Percentiles rank a stretch among this genome's conserved stretches.
These are phyloP conservation scores for Troides oblongomaculatus DNA, from an alignment of 2,888 invertebrate species.

Conservation along the genomic window DNA sequence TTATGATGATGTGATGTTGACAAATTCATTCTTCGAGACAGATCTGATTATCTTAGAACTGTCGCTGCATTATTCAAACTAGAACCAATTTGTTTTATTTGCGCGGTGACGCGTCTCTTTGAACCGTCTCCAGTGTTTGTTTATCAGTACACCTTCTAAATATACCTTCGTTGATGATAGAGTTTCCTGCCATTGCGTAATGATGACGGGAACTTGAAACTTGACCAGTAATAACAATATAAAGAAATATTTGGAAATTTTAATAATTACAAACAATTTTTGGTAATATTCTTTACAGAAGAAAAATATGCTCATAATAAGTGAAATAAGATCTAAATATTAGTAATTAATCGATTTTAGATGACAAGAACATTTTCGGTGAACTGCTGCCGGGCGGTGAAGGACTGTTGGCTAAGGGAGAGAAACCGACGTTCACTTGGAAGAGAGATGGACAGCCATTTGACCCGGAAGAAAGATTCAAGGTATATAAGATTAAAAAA, in stretches of 20 bases:
- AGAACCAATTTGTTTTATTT: constrained; percentile 9
- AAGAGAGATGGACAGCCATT: constrained; percentile 91
- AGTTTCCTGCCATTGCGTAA: constrained; percentile 18
- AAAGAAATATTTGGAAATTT: too few species aligned
- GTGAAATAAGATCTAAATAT: too few species aligned
- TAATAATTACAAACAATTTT: too few species aligned
- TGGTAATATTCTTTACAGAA: too few species aligned
- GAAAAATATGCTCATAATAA: too few species aligned
- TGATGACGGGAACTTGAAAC: constrained; percentile 13
- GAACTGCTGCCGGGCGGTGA: constrained; percentile 85
- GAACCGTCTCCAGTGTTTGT: constrained; percentile 64
- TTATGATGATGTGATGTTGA: background rate
- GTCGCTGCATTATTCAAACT: background rate
- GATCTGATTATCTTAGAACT: constrained; percentile 7
- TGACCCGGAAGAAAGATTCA: constrained; percentile 94
- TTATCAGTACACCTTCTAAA: constrained; percentile 48
- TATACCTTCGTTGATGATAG: constrained; percentile 39
- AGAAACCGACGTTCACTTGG: constrained; percentile 90
- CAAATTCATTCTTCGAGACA: background rate
- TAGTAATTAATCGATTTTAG: constrained; percentile 54
- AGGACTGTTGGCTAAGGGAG: constrained; percentile 84
- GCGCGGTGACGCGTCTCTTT: constrained; percentile 40
- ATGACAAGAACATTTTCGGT: constrained; percentile 90
- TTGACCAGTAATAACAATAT: background rate
- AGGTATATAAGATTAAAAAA: constrained; percentile 54